Conservation (phyloP, 1,140 invertebrate species). For the Leptinotarsa texana region DNA sequence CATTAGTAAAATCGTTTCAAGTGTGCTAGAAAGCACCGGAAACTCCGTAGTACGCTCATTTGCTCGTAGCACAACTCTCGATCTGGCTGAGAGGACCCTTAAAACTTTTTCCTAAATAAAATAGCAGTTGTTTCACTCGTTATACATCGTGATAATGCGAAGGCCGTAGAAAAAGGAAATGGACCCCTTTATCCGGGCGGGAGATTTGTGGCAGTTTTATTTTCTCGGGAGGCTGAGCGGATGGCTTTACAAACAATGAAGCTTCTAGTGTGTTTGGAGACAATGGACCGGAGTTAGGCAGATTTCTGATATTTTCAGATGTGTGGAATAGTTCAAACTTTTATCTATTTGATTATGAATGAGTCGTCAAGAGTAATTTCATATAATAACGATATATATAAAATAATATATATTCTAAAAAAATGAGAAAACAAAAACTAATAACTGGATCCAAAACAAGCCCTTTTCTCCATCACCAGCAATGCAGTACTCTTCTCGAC, state of each 20-base stretch:
- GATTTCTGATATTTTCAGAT: no score
- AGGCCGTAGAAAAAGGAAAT: slow-evolving; percentile 25
- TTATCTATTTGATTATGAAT: no score
- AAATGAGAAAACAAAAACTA: no score
- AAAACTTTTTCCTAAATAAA: slow-evolving; percentile 38
- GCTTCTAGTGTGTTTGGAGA: neutral
- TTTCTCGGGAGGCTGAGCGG: slow-evolving; percentile 38
- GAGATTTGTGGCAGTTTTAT: slow-evolving; percentile 48
- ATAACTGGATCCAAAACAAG: no score
- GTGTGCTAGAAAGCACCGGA: slow-evolving; percentile 1
- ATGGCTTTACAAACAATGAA: slow-evolving; percentile 46
- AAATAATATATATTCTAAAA: no score
- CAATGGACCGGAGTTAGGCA: no score
- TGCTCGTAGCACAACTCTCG: slow-evolving; percentile 9
- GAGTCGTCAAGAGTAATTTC: no score
- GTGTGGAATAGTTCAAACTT: no score
- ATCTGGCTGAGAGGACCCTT: slow-evolving; percentile 17
- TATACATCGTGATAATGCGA: slow-evolving; percentile 32
- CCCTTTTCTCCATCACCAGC: no score
- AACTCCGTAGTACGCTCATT: neutral
- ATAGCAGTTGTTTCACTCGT: slow-evolving; percentile 35
- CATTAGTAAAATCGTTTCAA: neutral
- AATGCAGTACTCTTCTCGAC: no score
- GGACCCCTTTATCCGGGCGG: slow-evolving; percentile 26
- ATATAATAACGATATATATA: no score